Evolutionary conservation across 2,888 invertebrate species (phyloP).

Genomic region (Tuberolachnus salignus): DNA sequence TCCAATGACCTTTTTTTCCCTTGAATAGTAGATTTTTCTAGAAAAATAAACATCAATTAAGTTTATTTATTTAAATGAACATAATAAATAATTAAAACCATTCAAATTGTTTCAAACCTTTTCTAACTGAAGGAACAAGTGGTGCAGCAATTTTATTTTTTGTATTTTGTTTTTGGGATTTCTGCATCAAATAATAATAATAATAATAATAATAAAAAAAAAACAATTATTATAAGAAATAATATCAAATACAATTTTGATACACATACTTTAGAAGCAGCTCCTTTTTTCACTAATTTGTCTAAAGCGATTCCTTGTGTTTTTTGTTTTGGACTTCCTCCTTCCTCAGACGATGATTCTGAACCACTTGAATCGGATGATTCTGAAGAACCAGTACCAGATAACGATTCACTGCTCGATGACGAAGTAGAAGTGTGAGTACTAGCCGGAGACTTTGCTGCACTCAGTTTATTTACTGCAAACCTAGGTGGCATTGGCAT

Average conservation of each 20-base stretch:
- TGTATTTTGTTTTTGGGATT: conserved; percentile 29
- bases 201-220: neutral
- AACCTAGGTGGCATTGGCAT: conserved; percentile 54
- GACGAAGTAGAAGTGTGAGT: conserved; percentile 50
- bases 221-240: too few species aligned
- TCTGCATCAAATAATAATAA: conserved; percentile 12
- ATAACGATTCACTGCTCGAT: conserved; percentile 38
- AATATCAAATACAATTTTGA: neutral
- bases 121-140: conserved; percentile 29
- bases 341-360: conserved; percentile 65
- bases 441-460: conserved; percentile 29
- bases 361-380: conserved; percentile 68
- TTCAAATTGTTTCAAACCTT: conserved; percentile 25
- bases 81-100: conserved; percentile 12
- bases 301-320: conserved; percentile 7
- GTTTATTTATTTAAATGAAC: neutral
- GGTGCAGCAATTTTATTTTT: conserved; percentile 41
- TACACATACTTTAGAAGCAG: conserved; percentile 11
- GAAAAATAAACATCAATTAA: conserved; percentile 7
- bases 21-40: conserved; percentile 40
- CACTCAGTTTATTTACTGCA: conserved; percentile 35
- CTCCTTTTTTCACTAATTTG: conserved; percentile 33
- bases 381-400: conserved; percentile 63
- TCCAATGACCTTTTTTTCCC: conserved; percentile 43
- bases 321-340: conserved; percentile 59